Evolutionary conservation across 2,797 vertebrate genomes (phyloP), one percentile per base, ranked within the genome.

Genomic region (Gallinago stenura): DNA sequence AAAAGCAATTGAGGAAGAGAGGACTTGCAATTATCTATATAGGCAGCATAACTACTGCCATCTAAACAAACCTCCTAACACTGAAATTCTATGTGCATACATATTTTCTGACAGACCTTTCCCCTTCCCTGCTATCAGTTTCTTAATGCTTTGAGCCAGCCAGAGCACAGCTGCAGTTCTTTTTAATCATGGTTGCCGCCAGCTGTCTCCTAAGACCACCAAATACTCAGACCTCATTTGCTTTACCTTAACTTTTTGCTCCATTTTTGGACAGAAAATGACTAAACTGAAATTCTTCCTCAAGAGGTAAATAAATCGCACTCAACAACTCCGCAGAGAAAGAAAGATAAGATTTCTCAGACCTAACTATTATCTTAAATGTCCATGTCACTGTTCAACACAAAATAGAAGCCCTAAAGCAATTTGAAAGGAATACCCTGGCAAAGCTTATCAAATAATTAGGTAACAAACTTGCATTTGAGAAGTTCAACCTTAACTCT

Each of bases 91-190:
- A 26, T 0, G 16, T 48, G 54, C 4, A 8, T 10, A 56, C 17
- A 3, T 37, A 50, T 54, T 61, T 89, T 85, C 68, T 83, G 46
- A 25, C 57, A 93, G 76, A 71, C 58, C 53, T 58, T 76, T 72
- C 30, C 62, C 68, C 14, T 50, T 54, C 65, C 51, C 37, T 61
- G 53, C 84, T 81, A 41, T 87, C 69, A 83, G 79, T 64, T 87
- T 46, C 89, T 77, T 91, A 82, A 71, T 39, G 35, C 65, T 81
- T 31, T 86, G 53, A 91, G 72, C 50, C 65, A 85, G 65, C 33
- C 76, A 85, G 50, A 69, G 54, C 65, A 96, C 89, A 93, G 87
- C 84, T 94, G 89, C 79, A 83, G 68, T 6, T 87, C 87, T 92
- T 94, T 80, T 83, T 87, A 57, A 92, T 57, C 71, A 65, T 30